Percentiles rank a stretch among this genome's conserved stretches.
phyloP scores from a whole-genome alignment of 1,140 invertebrate genomes.

The Heliconius melpomene region DNA sequence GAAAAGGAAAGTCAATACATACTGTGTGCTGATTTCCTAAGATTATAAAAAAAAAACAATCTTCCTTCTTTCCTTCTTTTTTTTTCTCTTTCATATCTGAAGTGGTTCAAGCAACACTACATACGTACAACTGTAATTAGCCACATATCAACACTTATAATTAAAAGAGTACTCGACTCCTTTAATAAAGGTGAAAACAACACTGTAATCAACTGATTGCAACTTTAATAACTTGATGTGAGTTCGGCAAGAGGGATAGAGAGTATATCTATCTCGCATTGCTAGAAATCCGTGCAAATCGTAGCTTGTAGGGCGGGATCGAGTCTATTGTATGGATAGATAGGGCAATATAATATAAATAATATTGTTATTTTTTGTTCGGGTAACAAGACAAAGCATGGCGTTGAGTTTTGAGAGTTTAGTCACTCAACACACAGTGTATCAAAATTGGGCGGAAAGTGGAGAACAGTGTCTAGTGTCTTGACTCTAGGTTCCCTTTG shows the following conservation, averaged over 20 bases:
- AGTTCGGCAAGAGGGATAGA: conserved; percentile 52
- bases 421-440: too few relatives aligned
- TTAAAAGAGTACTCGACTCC: conserved; percentile 59
- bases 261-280: conserved; percentile 43
- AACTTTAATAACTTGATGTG: conserved; percentile 67
- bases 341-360: background rate
- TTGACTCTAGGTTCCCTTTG: too few relatives aligned
- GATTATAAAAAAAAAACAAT: background rate
- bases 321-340: conserved; percentile 44
- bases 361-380: background rate
- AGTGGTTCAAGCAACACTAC: background rate
- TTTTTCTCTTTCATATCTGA: background rate
- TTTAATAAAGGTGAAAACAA: conserved; percentile 70
- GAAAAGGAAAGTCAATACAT: too few relatives aligned
- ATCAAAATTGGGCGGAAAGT: too few relatives aligned
- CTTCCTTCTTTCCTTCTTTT: background rate
- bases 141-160: conserved; percentile 49
- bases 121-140: conserved; percentile 3
- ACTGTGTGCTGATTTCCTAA: background rate
- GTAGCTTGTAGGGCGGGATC: conserved; percentile 48
- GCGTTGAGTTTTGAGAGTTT: too few relatives aligned
- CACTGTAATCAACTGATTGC: conserved; percentile 74
- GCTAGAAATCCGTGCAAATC: conserved; percentile 33
- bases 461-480: too few relatives aligned
- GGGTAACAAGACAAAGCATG: too few relatives aligned